Evolutionary conservation across 1,140 invertebrate species (phyloP).

Genomic region (Pseudomyrmex cubaensis): DNA sequence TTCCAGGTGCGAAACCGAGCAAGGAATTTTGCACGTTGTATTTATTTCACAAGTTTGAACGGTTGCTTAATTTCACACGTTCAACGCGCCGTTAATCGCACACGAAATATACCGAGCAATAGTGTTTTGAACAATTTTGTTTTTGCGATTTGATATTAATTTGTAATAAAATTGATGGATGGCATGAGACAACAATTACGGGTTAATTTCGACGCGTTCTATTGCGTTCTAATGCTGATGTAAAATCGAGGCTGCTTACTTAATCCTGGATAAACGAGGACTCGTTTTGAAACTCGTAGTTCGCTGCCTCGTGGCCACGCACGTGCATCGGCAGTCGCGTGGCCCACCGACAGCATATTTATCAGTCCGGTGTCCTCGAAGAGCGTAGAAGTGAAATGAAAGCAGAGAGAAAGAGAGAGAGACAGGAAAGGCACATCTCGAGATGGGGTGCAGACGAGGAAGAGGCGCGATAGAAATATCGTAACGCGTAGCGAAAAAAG

Average conservation of each 20-base stretch:
- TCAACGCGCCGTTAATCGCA: neutral
- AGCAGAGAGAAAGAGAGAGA: slow-evolving; percentile 18
- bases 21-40: slow-evolving; percentile 6
- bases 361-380: slow-evolving; percentile 51
- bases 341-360: slow-evolving; percentile 71
- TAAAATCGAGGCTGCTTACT: slow-evolving; percentile 3
- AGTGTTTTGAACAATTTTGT: neutral
- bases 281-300: slow-evolving; percentile 31
- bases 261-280: slow-evolving; percentile 45
- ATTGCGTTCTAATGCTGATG: slow-evolving; percentile 3
- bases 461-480: slow-evolving; percentile 53
- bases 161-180: neutral
- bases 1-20: slow-evolving; percentile 5
- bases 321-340: slow-evolving; percentile 64
- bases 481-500: slow-evolving; percentile 46
- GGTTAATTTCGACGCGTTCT: neutral
- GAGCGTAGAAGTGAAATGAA: neutral
- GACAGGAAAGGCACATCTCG: neutral
- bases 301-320: slow-evolving; percentile 55
- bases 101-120: neutral
- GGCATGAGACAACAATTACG: neutral
- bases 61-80: neutral
- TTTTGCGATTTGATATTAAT: neutral
- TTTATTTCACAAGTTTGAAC: neutral
- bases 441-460: slow-evolving; percentile 17